Evolutionary conservation across 2,888 invertebrate genomes (phyloP), one percentile per base, ranked within the genome.

Genomic region (Asteroscopus sphinx): DNA sequence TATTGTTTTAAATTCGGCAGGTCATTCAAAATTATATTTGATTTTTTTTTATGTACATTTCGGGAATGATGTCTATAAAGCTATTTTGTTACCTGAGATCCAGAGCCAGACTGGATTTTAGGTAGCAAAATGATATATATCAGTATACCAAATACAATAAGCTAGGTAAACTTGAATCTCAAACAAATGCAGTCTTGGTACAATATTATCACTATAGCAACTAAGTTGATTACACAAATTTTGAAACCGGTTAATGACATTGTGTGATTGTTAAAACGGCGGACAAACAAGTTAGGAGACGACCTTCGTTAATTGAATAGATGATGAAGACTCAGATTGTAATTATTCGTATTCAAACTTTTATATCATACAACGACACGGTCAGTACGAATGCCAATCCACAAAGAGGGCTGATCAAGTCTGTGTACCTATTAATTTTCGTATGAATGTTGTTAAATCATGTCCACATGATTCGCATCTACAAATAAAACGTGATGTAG

Each of bases 401-500:
- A 61, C 33, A 39, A 59, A 58, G 51, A 53, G 51, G 45, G 49
- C 61, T 65, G 68, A 61, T 68, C 58, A 32, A 61, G 54, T 55
- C 41, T 37, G 30, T 60, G 48, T 49, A 47, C 45, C 59, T 55
- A 73, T 63, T 65, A 59, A 73, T 76, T 73, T 68, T 73, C 64
- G 37, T 37, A 40, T 25, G 54, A 58, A 52, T 47, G 60, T 61
- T 47, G 60, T 61, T 61, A 58, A 65, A 51, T 63, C 51, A 66
- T 59, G 73, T 76, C 67, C 77, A 74, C 79, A 79, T 80, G 80
- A 81, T 82, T 84, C 78, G 82, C 80, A 74, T 87, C 86, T 82
- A 85, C 87, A 86, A 89, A 91, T 90, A 90, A 78, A 82, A 81
- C 84, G 74, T 75, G 72, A 92, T 87, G 82, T 89, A 76, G 93